phyloP scores from a whole-genome alignment of 2,888 invertebrate genomes.

The Hemistola chrysoprasaria region DNA sequence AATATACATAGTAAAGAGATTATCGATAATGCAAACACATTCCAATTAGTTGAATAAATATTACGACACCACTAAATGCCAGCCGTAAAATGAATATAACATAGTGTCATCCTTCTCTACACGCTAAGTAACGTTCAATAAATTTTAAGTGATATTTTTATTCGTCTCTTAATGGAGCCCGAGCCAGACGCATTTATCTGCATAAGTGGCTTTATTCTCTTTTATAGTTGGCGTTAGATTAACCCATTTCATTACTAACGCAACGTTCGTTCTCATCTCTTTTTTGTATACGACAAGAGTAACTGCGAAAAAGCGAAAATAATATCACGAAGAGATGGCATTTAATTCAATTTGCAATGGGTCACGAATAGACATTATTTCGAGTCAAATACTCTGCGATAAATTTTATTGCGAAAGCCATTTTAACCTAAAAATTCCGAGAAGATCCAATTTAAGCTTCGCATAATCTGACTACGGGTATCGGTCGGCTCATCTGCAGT shows the following conservation, averaged over 20 bases:
- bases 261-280: conserved; percentile 35
- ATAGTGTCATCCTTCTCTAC: conserved; percentile 32
- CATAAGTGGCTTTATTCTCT: conserved; percentile 34
- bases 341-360: conserved; percentile 65
- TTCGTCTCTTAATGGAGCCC: conserved; percentile 31
- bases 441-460: conserved; percentile 72
- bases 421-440: conserved; percentile 71
- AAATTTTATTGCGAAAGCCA: conserved; percentile 70
- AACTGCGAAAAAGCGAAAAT: conserved; percentile 49
- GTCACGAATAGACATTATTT: conserved; percentile 63
- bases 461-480: conserved; percentile 64
- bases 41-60: conserved; percentile 47
- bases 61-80: conserved; percentile 32
- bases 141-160: conserved; percentile 35
- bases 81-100: conserved; percentile 32
- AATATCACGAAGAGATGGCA: conserved; percentile 57
- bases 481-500: conserved; percentile 43
- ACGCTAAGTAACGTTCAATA: conserved; percentile 30
- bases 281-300: conserved; percentile 40
- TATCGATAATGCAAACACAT: conserved; percentile 46
- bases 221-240: conserved; percentile 33
- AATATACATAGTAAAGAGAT: conserved; percentile 36
- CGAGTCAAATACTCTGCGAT: conserved; percentile 66
- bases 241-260: conserved; percentile 32
- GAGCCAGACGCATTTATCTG: conserved; percentile 35